Base-by-base conservation (phyloP, 2,888 invertebrate genomes). In the Brachyptera risi region DNA sequence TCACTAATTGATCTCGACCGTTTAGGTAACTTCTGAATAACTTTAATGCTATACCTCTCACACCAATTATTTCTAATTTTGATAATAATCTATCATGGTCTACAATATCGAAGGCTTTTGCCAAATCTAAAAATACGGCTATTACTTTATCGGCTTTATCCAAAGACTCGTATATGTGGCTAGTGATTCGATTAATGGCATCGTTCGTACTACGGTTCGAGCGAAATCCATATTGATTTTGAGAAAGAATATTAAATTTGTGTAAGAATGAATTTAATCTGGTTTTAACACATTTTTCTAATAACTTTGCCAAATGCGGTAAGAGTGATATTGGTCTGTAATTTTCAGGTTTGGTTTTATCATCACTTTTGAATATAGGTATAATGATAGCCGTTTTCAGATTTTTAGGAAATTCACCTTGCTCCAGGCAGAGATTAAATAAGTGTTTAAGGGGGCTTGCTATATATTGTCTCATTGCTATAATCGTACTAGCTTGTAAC, bases 1-100 rank as follows among this genome's bases (percentile, higher is more conserved):
- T 63, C 1, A 64, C 64, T 42, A 50, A 49, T 56, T 65, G 65
- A 13, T 38, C 5, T 59, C 65, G 61, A 37, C 54, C 27, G n/a
- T 31, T 15, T 21, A 64, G 51, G 56, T 64, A 65, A 56, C 49
- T 64, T 44, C 50, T 57, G 19, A 64, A 37, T 54, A 61, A 56
- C 21, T 59, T 23, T 24, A 56, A 49, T 3, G 60, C 49, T 2
- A 59, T 40, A 5, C 63, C 65, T 13, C 64, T 44, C 19, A 65
- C 27, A 4, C 65, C 64, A 27, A 54, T 40, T 17, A n/a, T 13
- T 13, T 59, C 19, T 17, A 47, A 38, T 61, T 59, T 49, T 31
- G 26, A 26, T 17, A 49, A 15, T 40, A 40, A 40, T 4, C 4
- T 40, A 7, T 11, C 7, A 31, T 31, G 31, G 11, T 31, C 31